A percentile compares a stretch with the other conserved stretches of the same genome.
phyloP scores from a whole-genome alignment of 2,888 invertebrate genomes.

The Agriopis marginaria region DNA sequence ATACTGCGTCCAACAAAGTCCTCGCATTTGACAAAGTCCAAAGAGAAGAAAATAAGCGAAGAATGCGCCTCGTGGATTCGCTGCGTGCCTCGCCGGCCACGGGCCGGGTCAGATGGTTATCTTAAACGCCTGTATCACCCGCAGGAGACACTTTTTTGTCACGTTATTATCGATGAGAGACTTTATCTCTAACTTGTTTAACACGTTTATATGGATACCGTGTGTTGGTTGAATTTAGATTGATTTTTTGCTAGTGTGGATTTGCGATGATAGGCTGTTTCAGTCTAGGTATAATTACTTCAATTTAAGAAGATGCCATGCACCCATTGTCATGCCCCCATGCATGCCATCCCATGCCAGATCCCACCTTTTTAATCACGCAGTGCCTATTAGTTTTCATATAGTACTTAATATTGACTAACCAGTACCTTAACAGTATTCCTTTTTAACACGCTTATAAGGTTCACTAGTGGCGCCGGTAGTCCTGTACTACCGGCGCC shows the following conservation, averaged over 20 bases:
- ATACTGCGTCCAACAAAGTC: neutral
- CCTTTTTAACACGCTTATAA: no score
- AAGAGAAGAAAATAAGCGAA: slow-evolving; percentile 66
- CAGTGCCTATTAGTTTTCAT: no score
- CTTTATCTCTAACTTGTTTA: slow-evolving; percentile 66
- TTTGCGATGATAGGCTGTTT: neutral
- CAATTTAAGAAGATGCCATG: neutral
- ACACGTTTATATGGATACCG: slow-evolving; percentile 53
- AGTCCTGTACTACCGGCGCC: no score
- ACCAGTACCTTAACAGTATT: no score
- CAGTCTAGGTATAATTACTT: neutral
- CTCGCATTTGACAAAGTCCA: slow-evolving; percentile 27
- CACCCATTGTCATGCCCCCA: no score
- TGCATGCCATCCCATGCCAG: no score
- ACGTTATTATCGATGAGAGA: slow-evolving; percentile 77
- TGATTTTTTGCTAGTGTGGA: slow-evolving; percentile 2
- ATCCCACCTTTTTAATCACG: neutral
- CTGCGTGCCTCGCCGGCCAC: slow-evolving; percentile 75
- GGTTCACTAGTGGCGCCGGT: no score
- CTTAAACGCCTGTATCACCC: slow-evolving; percentile 86
- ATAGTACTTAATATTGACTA: no score
- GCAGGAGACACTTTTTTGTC: slow-evolving; percentile 83
- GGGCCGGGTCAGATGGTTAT: slow-evolving; percentile 82
- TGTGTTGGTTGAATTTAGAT: slow-evolving; percentile 22
- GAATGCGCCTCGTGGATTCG: slow-evolving; percentile 82